Evolutionary conservation across 2,113 vertebrate species (phyloP).

Genomic region (Malurus melanocephalus): DNA sequence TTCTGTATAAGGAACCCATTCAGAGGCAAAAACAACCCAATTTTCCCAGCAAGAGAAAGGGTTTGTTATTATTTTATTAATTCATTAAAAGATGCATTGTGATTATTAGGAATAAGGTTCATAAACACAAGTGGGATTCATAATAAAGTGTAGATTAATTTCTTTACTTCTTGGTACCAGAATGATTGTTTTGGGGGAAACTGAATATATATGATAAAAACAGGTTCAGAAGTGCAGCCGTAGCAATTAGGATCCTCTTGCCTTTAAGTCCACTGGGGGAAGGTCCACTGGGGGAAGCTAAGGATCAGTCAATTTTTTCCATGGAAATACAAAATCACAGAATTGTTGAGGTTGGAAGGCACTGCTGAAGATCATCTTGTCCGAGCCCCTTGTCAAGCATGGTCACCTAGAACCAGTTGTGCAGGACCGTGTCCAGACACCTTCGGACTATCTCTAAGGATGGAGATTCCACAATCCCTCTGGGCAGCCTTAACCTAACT

Average conservation of each 20-base stretch:
- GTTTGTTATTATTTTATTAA: neutral
- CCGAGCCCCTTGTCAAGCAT: neutral
- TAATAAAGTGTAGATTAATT: neutral
- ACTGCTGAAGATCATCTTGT: neutral
- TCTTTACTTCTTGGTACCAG: neutral
- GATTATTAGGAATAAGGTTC: neutral
- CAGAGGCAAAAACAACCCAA: neutral
- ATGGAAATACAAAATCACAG: neutral
- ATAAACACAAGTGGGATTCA: neutral
- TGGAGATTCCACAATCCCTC: neutral
- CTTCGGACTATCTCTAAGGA: neutral
- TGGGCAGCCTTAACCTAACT: neutral
- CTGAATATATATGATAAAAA: neutral
- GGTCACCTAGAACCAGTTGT: neutral
- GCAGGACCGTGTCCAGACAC: rapidly evolving
- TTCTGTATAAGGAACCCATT: neutral
- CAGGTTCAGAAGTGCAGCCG: neutral
- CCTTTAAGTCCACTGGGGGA: neutral
- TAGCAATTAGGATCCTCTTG: neutral
- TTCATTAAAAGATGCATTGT: neutral
- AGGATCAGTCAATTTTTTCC: neutral
- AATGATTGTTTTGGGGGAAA: neutral
- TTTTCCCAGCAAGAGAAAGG: neutral
- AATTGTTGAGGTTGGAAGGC: neutral
- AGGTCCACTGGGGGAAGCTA: neutral